Evolutionary conservation across 2,113 vertebrate genomes (phyloP), one percentile per base, ranked within the genome.

Genomic region (Galeopterus variegatus): DNA sequence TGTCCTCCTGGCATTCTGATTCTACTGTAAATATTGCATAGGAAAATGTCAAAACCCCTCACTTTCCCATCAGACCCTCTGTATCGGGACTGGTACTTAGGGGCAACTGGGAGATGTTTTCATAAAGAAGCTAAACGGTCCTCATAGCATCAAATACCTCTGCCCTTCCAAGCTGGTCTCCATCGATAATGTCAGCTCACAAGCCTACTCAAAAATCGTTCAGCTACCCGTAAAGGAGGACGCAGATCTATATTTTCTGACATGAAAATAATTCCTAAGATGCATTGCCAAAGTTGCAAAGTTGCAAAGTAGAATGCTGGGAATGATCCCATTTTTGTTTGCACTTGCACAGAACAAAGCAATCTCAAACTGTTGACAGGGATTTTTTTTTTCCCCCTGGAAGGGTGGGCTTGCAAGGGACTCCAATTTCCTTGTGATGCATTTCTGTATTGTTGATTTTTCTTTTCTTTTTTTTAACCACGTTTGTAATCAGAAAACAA

Each of bases 41-140:
- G 11, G n/a, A 62, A 87, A 58, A 45, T n/a, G 11, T 82, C 54
- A 33, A 13, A 28, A 62, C 7, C 3, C 45, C 19, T 77, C 23
- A 5, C 50, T 45, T 28, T 56, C 52, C 69, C 77, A 15, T 26
- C 17, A 21, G 36, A 26, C 75, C 24, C 45, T 23, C 18, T 6
- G 62, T 0, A 0, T 62, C 12, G 1, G 33, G 26, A 24, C 58
- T 52, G 21, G 45, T 6, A 5, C 26, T 4, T 12, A 73, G 31
- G 26, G 41, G 18, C 0, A 0, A 31, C 52, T 2, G 2, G 5
- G 48, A 18, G 1, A 6, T 81, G 48, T 64, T 26, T 23, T 36
- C 36, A 75, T 12, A 11, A 8, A 17, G 31, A 72, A 1, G 2
- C 45, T 2, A 28, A 70, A 65, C 1, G 7, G 52, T 60, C 45